These are phyloP conservation scores for Noctua pronuba DNA, from an alignment of 2,888 invertebrate genomes.

Conservation along the genomic window DNA sequence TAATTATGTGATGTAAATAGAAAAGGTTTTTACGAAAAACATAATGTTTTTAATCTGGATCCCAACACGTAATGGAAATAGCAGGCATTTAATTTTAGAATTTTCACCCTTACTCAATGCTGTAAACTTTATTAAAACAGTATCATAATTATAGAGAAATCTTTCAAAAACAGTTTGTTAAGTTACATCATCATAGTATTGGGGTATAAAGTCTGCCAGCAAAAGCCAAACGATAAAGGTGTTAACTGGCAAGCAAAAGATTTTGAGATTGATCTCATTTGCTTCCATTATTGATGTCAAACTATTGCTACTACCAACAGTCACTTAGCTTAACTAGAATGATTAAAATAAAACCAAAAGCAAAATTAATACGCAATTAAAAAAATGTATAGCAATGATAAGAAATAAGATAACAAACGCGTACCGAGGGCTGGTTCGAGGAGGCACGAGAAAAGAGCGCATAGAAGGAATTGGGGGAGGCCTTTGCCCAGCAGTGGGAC, in stretches of 20 bases:
- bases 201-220: not conserved
- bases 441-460: no score
- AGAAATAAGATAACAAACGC: no score
- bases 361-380: not conserved
- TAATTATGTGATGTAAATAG: slow-evolving; percentile 48
- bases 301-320: not conserved
- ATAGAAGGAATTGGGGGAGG: no score
- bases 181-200: not conserved
- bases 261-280: not conserved
- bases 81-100: not conserved
- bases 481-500: no score
- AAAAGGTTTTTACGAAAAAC: slow-evolving; percentile 14
- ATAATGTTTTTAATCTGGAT: slow-evolving; percentile 5
- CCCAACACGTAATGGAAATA: not conserved
- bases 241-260: not conserved
- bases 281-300: not conserved
- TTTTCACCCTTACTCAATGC: not conserved
- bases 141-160: not conserved
- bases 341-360: not conserved
- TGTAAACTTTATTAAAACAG: not conserved
- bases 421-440: no score
- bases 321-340: not conserved
- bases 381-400: no score
- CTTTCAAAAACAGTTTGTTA: no score
- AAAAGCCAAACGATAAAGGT: not conserved